A percentile compares a stretch with the other conserved stretches of the same genome.
Conservation (phyloP, 2,797 vertebrate species). For the Falco novaeseelandiae region DNA sequence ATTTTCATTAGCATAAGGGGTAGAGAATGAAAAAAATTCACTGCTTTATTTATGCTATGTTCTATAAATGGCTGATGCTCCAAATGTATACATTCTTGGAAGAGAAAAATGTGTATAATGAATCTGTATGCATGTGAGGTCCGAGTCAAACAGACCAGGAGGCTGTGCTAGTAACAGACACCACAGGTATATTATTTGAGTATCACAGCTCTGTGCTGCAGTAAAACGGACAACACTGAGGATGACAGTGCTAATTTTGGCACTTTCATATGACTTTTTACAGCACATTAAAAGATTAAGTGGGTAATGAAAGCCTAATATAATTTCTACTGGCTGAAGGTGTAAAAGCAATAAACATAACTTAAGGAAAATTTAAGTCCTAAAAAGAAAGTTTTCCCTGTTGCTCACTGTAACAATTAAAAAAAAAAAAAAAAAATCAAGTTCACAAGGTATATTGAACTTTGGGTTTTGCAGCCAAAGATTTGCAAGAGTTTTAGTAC, state of each 20-base stretch:
- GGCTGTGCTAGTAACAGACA: neutral
- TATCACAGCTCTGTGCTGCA: conserved; percentile 46
- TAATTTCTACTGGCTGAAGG: neutral
- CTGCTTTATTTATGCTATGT: conserved; percentile 22
- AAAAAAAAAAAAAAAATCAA: neutral
- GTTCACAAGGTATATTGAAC: neutral
- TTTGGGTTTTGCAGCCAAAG: neutral
- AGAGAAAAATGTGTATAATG: neutral
- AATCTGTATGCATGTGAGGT: conserved; percentile 29
- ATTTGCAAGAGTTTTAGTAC: neutral
- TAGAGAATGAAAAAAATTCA: conserved; percentile 13
- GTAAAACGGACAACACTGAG: conserved; percentile 28
- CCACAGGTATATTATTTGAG: conserved; percentile 32
- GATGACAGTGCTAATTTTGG: conserved; percentile 72
- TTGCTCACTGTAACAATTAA: neutral
- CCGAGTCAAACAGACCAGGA: neutral
- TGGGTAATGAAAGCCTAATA: neutral
- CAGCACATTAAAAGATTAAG: neutral
- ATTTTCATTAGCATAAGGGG: conserved; percentile 60
- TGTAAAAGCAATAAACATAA: neutral
- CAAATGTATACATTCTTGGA: neutral
- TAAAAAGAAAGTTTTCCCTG: conserved; percentile 18
- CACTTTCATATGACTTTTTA: conserved; percentile 20
- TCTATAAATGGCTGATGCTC: conserved; percentile 26
- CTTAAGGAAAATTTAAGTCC: neutral